phyloP scores from a whole-genome alignment of 2,888 invertebrate genomes.

The Lochmaea capreae region DNA sequence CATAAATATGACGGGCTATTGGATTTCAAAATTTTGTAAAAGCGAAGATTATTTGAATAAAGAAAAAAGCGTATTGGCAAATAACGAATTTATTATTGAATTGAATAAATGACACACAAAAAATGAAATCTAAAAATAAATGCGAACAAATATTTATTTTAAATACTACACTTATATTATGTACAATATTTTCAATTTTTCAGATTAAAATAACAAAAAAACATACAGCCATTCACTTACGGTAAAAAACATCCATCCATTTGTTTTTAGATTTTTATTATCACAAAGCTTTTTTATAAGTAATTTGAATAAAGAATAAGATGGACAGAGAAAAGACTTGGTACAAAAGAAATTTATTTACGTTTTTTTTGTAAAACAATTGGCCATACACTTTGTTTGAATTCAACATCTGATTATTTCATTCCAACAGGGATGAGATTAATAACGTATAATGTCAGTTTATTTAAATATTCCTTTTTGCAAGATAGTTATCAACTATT shows the following conservation, averaged over 20 bases:
- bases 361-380: too few species aligned
- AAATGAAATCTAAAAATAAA: slow-evolving; percentile 49
- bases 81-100: slow-evolving; percentile 28
- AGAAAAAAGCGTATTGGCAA: slow-evolving; percentile 3
- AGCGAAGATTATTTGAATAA: not conserved
- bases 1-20: too few species aligned
- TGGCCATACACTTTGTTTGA: too few species aligned
- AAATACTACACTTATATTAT: slow-evolving; percentile 50
- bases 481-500: too few species aligned
- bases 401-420: too few species aligned
- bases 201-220: slow-evolving; percentile 42
- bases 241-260: slow-evolving; percentile 39
- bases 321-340: too few species aligned
- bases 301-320: slow-evolving; percentile 37
- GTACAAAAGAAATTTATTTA: too few species aligned
- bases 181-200: slow-evolving; percentile 48
- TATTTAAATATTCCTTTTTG: too few species aligned
- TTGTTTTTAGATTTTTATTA: slow-evolving; percentile 45
- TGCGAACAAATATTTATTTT: slow-evolving; percentile 49
- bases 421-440: too few species aligned
- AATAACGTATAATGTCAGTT: too few species aligned
- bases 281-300: slow-evolving; percentile 53
- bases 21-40: too few species aligned
- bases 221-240: slow-evolving; percentile 48
- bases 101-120: slow-evolving; percentile 49